These are phyloP conservation scores for Delichon dasypus DNA, from an alignment of 2,797 vertebrate species.

Conservation along the genomic window DNA sequence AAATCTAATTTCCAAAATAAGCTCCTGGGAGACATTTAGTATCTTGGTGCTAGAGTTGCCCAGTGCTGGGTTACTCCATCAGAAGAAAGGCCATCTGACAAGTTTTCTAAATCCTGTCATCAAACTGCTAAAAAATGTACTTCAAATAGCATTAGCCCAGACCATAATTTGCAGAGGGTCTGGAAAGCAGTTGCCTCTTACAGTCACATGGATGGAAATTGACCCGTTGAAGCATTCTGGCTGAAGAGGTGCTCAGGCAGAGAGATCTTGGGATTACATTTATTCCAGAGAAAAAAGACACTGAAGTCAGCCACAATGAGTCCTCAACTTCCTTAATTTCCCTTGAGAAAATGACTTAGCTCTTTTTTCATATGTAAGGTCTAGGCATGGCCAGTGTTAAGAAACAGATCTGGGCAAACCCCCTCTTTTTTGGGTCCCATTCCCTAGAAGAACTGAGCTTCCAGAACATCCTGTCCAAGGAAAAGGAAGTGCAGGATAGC, in stretches of 20 bases:
- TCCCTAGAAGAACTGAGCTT: not conserved
- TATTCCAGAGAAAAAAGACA: not conserved
- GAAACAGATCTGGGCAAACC: not conserved
- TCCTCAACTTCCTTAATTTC: not conserved
- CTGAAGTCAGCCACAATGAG: not conserved
- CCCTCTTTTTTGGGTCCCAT: not conserved
- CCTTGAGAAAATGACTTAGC: not conserved
- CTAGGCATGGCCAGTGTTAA: not conserved
- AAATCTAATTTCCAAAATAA: not conserved
- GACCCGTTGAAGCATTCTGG: not conserved
- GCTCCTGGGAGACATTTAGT: not conserved
- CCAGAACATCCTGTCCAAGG: not conserved
- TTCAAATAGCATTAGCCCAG: not conserved
- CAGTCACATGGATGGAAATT: rapidly evolving
- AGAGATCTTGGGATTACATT: not conserved
- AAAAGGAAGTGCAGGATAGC: not conserved
- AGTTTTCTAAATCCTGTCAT: not conserved
- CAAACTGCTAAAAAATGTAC: not conserved
- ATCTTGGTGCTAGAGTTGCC: not conserved
- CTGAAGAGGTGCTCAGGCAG: not conserved
- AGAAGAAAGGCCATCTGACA: not conserved
- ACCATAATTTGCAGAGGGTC: not conserved
- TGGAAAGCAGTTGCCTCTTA: not conserved
- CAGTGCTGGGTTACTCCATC: not conserved
- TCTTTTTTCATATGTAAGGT: not conserved